These are phyloP conservation scores for Microcebus ravelobensis DNA, from an alignment of 2,113 vertebrate species.

Conservation along the genomic window DNA sequence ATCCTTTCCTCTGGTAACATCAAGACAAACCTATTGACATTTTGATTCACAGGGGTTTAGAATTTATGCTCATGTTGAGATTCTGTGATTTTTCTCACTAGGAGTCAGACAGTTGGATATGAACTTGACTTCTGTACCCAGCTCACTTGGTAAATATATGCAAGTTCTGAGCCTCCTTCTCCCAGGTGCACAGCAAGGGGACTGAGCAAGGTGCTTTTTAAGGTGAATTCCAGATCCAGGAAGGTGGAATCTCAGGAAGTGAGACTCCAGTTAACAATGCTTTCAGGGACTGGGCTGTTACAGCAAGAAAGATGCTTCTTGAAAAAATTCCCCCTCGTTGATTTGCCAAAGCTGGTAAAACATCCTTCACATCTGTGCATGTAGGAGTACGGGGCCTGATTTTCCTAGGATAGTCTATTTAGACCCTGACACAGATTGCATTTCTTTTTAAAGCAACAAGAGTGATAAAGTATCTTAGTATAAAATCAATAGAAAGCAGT, in stretches of 20 bases:
- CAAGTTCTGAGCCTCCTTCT: background rate
- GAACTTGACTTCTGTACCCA: background rate
- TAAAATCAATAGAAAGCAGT: constrained; percentile 82
- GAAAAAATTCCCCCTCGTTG: background rate
- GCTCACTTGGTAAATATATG: background rate
- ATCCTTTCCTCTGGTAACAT: background rate
- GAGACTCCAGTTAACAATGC: background rate
- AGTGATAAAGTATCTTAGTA: constrained; percentile 81
- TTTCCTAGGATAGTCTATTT: constrained; percentile 77
- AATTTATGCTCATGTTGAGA: background rate
- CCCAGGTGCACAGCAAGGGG: background rate
- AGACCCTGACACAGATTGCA: constrained; percentile 72
- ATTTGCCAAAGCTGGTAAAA: constrained; percentile 8
- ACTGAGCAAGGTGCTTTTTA: fast-evolving
- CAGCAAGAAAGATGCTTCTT: background rate
- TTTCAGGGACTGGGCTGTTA: background rate
- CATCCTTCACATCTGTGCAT: background rate
- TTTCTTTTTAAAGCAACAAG: constrained; percentile 77
- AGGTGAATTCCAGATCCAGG: background rate
- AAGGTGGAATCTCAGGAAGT: background rate
- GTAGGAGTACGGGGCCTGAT: background rate
- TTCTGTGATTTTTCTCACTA: background rate
- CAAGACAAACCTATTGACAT: background rate
- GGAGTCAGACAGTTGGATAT: background rate
- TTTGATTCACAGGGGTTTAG: background rate